Evolutionary conservation across 2,888 invertebrate species (phyloP).

Genomic region (Anaspis maculata): DNA sequence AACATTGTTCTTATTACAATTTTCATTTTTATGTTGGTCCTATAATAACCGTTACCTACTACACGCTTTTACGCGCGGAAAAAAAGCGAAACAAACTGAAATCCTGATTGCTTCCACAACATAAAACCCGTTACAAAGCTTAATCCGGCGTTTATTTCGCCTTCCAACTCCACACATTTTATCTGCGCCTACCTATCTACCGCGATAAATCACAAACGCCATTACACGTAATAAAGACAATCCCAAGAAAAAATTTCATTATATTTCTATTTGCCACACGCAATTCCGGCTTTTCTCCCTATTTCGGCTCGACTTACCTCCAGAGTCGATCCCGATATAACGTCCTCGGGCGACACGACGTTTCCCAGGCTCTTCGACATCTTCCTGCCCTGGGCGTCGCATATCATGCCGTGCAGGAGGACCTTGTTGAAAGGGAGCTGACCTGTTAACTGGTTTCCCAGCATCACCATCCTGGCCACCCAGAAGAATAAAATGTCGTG

Average conservation of each 20-base stretch:
- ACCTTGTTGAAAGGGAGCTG: constrained; percentile 89
- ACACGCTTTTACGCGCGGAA: no score
- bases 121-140: no score
- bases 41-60: no score
- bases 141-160: no score
- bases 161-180: no score
- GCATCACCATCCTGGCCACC: constrained; percentile 99
- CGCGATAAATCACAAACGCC: no score
- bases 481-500: constrained; percentile 99
- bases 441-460: constrained; percentile 75
- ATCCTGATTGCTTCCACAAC: no score
- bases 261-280: constrained; percentile 3
- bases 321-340: constrained; percentile 78
- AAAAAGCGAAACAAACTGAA: no score
- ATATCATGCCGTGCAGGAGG: constrained; percentile 92
- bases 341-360: constrained; percentile 95
- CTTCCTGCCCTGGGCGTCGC: constrained; percentile 96
- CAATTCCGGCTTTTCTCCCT: constrained; percentile 29
- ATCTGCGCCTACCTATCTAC: no score
- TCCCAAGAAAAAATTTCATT: constrained; percentile 2
- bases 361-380: constrained; percentile 99
- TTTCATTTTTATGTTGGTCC: no score
- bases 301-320: no score
- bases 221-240: constrained; percentile 2
- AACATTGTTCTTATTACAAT: no score